phyloP scores from a whole-genome alignment of 2,113 vertebrate species.

The Microtus richardsoni region DNA sequence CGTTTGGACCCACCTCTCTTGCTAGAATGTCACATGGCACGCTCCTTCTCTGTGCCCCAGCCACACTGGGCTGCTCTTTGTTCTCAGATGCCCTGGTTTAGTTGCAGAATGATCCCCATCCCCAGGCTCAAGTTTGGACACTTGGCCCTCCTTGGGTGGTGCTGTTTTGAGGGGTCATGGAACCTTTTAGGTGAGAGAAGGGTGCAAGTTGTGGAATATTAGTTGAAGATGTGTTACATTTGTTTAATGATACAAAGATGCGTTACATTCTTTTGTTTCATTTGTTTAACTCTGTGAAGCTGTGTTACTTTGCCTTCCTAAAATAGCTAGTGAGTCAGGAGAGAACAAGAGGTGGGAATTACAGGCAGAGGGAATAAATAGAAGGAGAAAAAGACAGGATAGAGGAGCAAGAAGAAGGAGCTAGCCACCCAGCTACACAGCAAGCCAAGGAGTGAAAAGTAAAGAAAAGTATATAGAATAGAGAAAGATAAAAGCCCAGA shows the following conservation, averaged over 20 bases:
- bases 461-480: not conserved
- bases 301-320: not conserved
- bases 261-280: not conserved
- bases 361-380: not conserved
- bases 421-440: not conserved
- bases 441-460: not conserved
- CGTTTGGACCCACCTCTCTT: not conserved
- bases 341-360: not conserved
- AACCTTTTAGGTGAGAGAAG: too few relatives aligned
- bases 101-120: not conserved
- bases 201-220: not conserved
- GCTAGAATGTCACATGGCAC: fast-evolving
- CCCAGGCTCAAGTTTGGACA: too few relatives aligned
- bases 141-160: not conserved
- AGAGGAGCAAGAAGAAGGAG: not conserved
- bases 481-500: not conserved
- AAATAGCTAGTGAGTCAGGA: not conserved
- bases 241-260: not conserved
- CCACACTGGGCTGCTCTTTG: not conserved
- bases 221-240: not conserved
- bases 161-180: not conserved
- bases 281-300: not conserved
- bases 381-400: not conserved
- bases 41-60: not conserved
- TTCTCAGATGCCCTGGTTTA: too few relatives aligned